phyloP scores from a whole-genome alignment of 2,888 invertebrate species.

The Automeris io region DNA sequence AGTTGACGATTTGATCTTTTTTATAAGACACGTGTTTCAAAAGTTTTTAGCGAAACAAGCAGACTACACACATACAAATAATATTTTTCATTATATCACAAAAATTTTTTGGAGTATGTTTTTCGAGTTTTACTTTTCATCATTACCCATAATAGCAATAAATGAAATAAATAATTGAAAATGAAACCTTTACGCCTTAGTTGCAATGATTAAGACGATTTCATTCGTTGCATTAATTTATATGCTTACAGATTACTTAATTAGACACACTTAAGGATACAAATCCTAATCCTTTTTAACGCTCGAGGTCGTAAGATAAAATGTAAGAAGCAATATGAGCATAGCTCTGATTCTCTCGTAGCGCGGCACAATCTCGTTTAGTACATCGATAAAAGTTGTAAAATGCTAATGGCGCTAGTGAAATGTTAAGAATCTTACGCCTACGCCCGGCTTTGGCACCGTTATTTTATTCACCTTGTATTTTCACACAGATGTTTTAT shows the following conservation, averaged over 20 bases:
- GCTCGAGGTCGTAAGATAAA: slow-evolving; percentile 33
- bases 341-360: slow-evolving; percentile 47
- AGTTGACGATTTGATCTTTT: too few species aligned
- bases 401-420: slow-evolving; percentile 70
- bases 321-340: slow-evolving; percentile 48
- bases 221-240: slow-evolving; percentile 5
- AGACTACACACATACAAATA: too few species aligned
- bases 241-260: slow-evolving; percentile 20
- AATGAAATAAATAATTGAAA: too few species aligned
- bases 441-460: slow-evolving; percentile 48
- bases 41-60: too few species aligned
- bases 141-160: too few species aligned
- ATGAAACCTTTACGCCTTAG: too few species aligned
- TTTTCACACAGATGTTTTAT: slow-evolving; percentile 38
- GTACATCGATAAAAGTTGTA: slow-evolving; percentile 70
- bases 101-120: too few species aligned
- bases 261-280: slow-evolving; percentile 22
- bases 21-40: too few species aligned
- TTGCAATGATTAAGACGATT: too few species aligned
- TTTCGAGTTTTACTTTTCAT: too few species aligned
- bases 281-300: slow-evolving; percentile 33
- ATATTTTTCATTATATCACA: too few species aligned
- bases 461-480: slow-evolving; percentile 55
- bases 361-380: slow-evolving; percentile 55
- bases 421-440: slow-evolving; percentile 68